Evolutionary conservation across 2,888 invertebrate genomes (phyloP).

Genomic region (Eurytoma adleriae): DNA sequence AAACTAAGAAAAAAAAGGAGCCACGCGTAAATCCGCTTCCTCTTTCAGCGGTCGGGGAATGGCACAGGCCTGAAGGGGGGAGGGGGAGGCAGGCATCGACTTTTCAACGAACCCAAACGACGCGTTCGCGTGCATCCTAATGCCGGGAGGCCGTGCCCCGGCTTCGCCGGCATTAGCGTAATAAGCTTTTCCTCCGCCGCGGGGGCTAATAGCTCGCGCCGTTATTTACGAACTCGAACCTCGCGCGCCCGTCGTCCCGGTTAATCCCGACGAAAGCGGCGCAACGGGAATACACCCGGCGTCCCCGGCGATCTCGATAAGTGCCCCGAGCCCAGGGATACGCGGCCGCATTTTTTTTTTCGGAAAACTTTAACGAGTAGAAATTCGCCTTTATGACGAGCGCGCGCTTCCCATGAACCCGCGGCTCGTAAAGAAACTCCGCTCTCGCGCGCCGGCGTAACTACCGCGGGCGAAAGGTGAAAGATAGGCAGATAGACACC

Average conservation of each 20-base stretch:
- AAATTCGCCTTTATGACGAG: constrained; percentile 52
- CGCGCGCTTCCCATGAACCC: constrained; percentile 30
- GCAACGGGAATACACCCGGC: constrained; percentile 5
- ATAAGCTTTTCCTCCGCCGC: constrained; percentile 35
- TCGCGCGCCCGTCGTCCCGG: not conserved
- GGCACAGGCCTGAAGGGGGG: not conserved
- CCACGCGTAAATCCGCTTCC: not conserved
- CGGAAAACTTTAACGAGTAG: constrained; percentile 42
- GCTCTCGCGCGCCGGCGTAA: not conserved
- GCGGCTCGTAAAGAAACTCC: constrained; percentile 1
- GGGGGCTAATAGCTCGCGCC: not conserved
- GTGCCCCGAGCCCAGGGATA: not conserved
- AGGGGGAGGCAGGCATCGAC: not conserved
- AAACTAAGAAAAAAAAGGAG: not conserved
- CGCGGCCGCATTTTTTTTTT: constrained; percentile 17
- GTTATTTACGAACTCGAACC: constrained; percentile 13
- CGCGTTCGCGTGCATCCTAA: constrained; percentile 33
- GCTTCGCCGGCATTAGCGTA: constrained; percentile 25
- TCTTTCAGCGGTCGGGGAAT: not conserved
- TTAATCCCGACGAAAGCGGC: no score
- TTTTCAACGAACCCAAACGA: constrained; percentile 33
- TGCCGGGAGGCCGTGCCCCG: not conserved
- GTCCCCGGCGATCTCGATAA: constrained; percentile 27
- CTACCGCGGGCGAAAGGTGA: constrained; percentile 32
- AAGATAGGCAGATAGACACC: constrained; percentile 21